Evolutionary conservation across 2,888 invertebrate species (phyloP).

Genomic region (Anoplius nigerrimus): DNA sequence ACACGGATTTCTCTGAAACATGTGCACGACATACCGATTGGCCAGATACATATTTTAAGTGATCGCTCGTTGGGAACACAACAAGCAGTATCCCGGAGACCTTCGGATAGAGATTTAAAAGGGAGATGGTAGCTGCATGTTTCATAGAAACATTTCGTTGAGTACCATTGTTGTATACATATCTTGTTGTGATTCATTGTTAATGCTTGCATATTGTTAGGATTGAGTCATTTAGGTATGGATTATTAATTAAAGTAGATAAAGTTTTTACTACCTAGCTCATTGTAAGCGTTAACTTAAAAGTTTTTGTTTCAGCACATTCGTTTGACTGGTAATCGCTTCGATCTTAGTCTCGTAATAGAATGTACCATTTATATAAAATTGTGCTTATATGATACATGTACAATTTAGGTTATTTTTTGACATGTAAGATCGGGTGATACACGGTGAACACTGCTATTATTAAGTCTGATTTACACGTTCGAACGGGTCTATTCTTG

Average conservation of each 20-base stretch:
- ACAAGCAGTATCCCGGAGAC: slow-evolving; percentile 39
- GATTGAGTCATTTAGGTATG: slow-evolving; percentile 76
- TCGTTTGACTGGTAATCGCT: slow-evolving; percentile 69
- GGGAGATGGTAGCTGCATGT: slow-evolving; percentile 66
- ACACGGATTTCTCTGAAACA: too few species aligned
- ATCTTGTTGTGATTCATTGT: slow-evolving; percentile 76
- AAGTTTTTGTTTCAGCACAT: slow-evolving; percentile 73
- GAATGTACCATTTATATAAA: slow-evolving; percentile 39
- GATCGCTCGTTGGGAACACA: too few species aligned
- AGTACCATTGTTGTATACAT: slow-evolving; percentile 74
- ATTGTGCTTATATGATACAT: slow-evolving; percentile 36
- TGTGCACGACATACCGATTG: too few species aligned
- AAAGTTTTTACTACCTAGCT: slow-evolving; percentile 69
- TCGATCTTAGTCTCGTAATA: slow-evolving; percentile 55
- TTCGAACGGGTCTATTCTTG: too few species aligned
- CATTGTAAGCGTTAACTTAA: slow-evolving; percentile 66
- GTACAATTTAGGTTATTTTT: slow-evolving; percentile 30
- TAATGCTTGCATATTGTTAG: slow-evolving; percentile 76
- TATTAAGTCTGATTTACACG: background rate
- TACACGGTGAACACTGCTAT: slow-evolving; percentile 30
- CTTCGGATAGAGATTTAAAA: slow-evolving; percentile 61
- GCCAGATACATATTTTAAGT: too few species aligned
- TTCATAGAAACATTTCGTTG: slow-evolving; percentile 69
- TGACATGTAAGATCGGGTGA: slow-evolving; percentile 33
- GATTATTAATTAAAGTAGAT: slow-evolving; percentile 74